Base-by-base conservation (phyloP, 2,113 vertebrate genomes). In the Callaeas wilsoni region DNA sequence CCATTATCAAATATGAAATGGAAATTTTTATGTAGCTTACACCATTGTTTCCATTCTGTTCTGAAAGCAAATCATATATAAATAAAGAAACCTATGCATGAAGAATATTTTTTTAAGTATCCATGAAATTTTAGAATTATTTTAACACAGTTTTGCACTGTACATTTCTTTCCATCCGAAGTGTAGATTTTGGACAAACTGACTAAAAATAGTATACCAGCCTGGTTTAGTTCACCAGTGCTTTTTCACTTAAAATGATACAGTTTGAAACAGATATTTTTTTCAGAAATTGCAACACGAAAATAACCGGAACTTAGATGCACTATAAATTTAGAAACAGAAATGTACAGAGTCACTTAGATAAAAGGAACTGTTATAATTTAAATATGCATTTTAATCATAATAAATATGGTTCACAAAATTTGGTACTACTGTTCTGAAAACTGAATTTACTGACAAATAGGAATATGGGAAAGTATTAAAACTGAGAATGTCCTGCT, bases 181-280 rank as follows among this genome's bases (percentile, higher is more conserved):
- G 10, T 1, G 0, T 15, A 33, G 19, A 18, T 80, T 68, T 53
- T 86, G 22, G 46, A 65, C 10, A 84, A 86, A n/a, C 6, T 46
- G 15, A 11, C 5, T 89, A 69, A 77, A 87, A 78, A 12, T 14
- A 60, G 21, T 23, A 20, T 10, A 69, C 6, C 18, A 44, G 9
- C 32, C 15, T 49, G 11, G 4, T 87, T 81, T 62, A 82, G 18
- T 52, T 50, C 1, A 59, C 63, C 41, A 29, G 9, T 47, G 20
- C 0, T 57, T 77, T 89, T 64, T 71, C 29, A 11, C 27, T 75
- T 70, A 30, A 63, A 83, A 53, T 30, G 4, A 32, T 8, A 63
- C 2, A 0, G 1, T 33, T 50, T 74, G 12, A 81, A 52, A 60
- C 4, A 64, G 8, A 35, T 4, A 0, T 37, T 53, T 78, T 62